Base-by-base conservation (phyloP, 2,888 invertebrate genomes). In the Halocaridina rubra region DNA sequence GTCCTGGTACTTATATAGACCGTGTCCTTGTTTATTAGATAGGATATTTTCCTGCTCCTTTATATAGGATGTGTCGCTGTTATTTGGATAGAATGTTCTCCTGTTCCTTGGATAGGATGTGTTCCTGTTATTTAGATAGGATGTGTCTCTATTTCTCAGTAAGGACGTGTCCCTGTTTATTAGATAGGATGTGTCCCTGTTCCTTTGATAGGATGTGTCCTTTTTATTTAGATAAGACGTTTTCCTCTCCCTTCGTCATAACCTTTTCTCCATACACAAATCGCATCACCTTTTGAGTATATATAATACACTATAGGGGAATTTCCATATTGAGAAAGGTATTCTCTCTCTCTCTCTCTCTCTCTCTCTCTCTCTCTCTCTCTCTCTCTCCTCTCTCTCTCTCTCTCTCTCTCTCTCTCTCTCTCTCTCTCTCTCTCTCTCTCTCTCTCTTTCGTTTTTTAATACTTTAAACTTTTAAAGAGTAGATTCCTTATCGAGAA, bases 301-400 rank as follows among this genome's bases (percentile, higher is more conserved):
- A 61, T 61, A 22, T 27, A 61, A 2, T 8, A 16, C 61, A n/a
- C 61, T 61, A n/a, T n/a, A n/a, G 1, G 61, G n/a, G 22, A 61
- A 61, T 27, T 61, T 61, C 24, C 61, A 61, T 27, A 24, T 4
- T 16, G 7, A n/a, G 61, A 22, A 61, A 61, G 61, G 19, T 22
- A 61, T 27, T 61, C 61, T 61, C 61, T 61, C 61, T 61, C 61
- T 61, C 61, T 61, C 61, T 61, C 61, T 61, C 61, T 61, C 61
- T 61, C 61, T 61, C 61, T 61, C 61, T 61, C 61, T 61, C 61
- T 61, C 61, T 61, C 61, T 59, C 59, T 59, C 59, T 59, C 59
- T 59, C 61, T n/a, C 64, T 24, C 64, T 64, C 24, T 7, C 24
- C 22, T 16, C 16, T 29, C 16, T 29, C 29, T 16, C 29, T 16